phyloP scores from a whole-genome alignment of 2,888 invertebrate species.

The Eilema caniola region DNA sequence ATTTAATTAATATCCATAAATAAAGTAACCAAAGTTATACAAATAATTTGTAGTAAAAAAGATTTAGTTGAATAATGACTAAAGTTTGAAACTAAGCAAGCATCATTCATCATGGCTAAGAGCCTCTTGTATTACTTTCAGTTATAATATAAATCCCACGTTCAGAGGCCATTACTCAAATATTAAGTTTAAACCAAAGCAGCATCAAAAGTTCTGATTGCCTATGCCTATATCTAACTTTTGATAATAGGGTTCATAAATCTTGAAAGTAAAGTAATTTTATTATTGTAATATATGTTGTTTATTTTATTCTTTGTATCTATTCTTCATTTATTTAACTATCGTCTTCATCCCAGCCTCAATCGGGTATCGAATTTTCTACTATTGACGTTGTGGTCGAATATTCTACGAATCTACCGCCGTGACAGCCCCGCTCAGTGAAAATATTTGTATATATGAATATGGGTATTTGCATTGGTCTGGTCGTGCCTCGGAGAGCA shows the following conservation, averaged over 20 bases:
- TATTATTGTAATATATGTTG: too few species aligned
- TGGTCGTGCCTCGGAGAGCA: too few species aligned
- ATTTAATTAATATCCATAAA: too few species aligned
- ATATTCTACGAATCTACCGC: too few species aligned
- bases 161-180: constrained; percentile 1
- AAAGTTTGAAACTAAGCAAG: constrained; percentile 1
- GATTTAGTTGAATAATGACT: background rate
- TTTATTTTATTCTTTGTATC: too few species aligned
- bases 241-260: background rate
- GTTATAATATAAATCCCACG: constrained; percentile 2
- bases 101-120: background rate
- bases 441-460: too few species aligned
- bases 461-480: too few species aligned
- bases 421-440: too few species aligned
- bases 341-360: too few species aligned
- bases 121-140: background rate
- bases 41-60: background rate
- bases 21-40: background rate
- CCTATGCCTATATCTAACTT: background rate
- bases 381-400: too few species aligned
- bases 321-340: too few species aligned
- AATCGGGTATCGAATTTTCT: too few species aligned
- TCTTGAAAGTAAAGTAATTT: background rate
- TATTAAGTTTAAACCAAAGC: constrained; percentile 1
- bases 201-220: background rate